Evolutionary conservation across 2,888 invertebrate species (phyloP).

Genomic region (Perithous albicinctus): DNA sequence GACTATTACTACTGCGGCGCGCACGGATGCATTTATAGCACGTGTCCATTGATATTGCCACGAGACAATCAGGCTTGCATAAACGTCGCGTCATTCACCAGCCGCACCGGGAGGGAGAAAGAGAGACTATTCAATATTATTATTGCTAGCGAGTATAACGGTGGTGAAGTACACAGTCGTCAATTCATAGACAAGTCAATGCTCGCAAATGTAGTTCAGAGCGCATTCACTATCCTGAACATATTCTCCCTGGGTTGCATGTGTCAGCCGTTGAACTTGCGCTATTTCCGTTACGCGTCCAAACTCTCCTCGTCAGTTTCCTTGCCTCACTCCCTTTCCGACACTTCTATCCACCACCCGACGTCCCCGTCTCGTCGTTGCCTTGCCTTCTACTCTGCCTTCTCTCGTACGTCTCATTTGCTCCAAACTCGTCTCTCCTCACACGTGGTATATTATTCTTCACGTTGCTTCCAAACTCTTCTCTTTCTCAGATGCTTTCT

Average conservation of each 20-base stretch:
- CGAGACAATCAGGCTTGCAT: conserved; percentile 4
- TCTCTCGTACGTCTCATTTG: conserved; percentile 5
- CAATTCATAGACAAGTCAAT: conserved; percentile 14
- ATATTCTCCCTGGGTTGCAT: background rate
- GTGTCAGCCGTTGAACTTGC: conserved; percentile 69
- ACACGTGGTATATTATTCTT: background rate
- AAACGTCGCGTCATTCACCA: conserved; percentile 4
- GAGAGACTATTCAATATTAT: conserved; percentile 12
- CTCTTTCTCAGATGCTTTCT: background rate
- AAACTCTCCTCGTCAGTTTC: conserved; percentile 34
- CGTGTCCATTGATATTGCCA: conserved; percentile 5
- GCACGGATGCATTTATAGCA: conserved; percentile 27
- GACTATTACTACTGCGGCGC: conserved; percentile 9
- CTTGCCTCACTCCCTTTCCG: conserved; percentile 1
- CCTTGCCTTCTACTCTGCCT: background rate
- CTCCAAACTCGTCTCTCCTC: background rate
- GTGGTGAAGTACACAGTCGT: background rate
- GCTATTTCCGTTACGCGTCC: conserved; percentile 67
- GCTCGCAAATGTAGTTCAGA: conserved; percentile 7
- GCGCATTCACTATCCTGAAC: conserved; percentile 6
- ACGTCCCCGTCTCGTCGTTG: background rate
- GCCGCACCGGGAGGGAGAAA: background rate
- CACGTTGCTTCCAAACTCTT: background rate
- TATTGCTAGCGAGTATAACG: background rate
- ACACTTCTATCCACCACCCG: background rate